A percentile compares a stretch with the other conserved stretches of the same genome.
phyloP scores from a whole-genome alignment of 1,140 invertebrate species.

The Pseudomyrmex gracilis region DNA sequence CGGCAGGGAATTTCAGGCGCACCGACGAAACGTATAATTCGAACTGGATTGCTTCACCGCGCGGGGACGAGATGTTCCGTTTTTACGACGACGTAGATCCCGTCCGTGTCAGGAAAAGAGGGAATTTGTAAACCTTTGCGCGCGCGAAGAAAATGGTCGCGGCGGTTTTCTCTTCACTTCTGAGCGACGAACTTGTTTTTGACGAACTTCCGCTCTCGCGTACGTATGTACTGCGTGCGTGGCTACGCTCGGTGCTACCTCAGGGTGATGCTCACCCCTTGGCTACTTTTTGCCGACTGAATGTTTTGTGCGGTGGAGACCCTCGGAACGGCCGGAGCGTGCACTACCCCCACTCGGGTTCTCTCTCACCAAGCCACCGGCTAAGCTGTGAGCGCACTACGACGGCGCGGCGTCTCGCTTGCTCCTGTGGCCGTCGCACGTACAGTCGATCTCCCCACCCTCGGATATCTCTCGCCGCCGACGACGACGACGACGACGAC shows the following conservation, averaged over 20 bases:
- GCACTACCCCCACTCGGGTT: constrained; percentile 68
- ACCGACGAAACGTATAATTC: too few relatives aligned
- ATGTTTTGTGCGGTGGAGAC: constrained; percentile 84
- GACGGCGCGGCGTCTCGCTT: constrained; percentile 41
- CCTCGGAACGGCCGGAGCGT: constrained; percentile 76
- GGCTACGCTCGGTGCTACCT: constrained; percentile 59
- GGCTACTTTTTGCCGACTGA: constrained; percentile 86
- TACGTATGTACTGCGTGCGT: constrained; percentile 20
- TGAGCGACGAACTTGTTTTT: too few relatives aligned
- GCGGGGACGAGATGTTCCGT: too few relatives aligned
- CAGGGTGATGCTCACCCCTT: constrained; percentile 85
- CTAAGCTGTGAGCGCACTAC: constrained; percentile 64
- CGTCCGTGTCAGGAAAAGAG: too few relatives aligned
- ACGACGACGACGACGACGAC: constrained; percentile 29
- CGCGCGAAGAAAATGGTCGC: too few relatives aligned
- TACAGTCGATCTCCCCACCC: constrained; percentile 49
- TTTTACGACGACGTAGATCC: too few relatives aligned
- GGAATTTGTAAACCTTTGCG: too few relatives aligned
- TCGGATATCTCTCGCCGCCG: constrained; percentile 19
- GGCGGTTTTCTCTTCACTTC: too few relatives aligned
- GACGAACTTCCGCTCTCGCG: constrained; percentile 1
- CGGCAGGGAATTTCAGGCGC: background rate
- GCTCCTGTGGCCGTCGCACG: constrained; percentile 3
- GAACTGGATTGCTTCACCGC: too few relatives aligned
- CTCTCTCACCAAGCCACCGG: constrained; percentile 54